Evolutionary conservation across 2,113 vertebrate genomes (phyloP).

Genomic region (Pycnonotus jocosus): DNA sequence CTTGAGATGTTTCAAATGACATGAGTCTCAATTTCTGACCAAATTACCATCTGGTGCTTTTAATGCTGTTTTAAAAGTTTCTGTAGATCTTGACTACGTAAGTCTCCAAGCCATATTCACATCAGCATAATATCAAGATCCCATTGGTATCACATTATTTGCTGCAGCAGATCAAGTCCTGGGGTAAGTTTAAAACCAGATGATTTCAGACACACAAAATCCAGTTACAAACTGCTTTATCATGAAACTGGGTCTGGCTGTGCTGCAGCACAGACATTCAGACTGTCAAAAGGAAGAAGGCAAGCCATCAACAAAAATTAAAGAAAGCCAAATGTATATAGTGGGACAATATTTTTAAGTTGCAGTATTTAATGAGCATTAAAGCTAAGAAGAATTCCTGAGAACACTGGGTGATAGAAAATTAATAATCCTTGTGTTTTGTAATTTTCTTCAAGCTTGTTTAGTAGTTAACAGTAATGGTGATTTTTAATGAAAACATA

Average conservation of each 20-base stretch:
- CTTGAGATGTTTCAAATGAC: neutral
- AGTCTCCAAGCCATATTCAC: neutral
- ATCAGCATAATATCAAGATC: neutral
- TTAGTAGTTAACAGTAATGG: neutral
- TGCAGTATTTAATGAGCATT: neutral
- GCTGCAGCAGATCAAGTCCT: neutral
- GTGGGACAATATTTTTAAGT: neutral
- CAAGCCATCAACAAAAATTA: neutral
- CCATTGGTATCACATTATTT: neutral
- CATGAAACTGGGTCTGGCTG: neutral
- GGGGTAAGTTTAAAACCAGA: neutral
- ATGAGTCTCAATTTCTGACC: neutral
- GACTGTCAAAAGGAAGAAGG: neutral
- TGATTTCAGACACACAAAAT: neutral
- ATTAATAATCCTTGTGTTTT: neutral
- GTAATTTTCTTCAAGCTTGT: neutral
- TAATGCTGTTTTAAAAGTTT: neutral
- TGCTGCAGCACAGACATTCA: neutral
- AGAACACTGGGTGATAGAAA: neutral
- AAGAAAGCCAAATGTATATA: neutral
- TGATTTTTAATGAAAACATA: neutral
- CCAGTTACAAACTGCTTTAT: neutral
- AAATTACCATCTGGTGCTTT: neutral
- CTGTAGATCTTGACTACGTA: neutral
- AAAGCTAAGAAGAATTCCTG: neutral